Conservation (phyloP, 2,113 vertebrate species). For the Pleuronectes platessa region DNA sequence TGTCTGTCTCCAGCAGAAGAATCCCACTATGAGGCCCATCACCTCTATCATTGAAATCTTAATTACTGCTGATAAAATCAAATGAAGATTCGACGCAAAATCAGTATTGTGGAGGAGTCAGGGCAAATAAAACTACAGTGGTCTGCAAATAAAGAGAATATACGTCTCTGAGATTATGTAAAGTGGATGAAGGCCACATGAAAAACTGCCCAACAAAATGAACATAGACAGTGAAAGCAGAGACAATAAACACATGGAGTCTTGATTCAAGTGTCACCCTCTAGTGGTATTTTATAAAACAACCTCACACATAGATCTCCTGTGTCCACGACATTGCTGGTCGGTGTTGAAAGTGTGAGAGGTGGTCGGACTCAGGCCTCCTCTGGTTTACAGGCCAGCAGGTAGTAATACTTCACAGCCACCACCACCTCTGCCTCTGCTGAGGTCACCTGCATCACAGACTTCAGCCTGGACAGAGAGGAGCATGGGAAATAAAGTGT, state of each 20-base stretch:
- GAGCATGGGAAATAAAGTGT: neutral
- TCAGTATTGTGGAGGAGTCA: too few species aligned
- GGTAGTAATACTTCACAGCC: constrained; percentile 72
- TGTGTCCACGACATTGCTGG: neutral
- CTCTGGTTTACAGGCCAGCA: constrained; percentile 70
- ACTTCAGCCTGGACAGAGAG: constrained; percentile 68
- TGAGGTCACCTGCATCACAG: constrained; percentile 72
- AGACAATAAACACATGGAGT: neutral
- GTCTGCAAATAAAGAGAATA: too few species aligned
- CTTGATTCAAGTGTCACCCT: constrained; percentile 42
- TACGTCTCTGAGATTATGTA: too few species aligned
- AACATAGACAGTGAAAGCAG: too few species aligned
- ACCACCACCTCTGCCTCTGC: constrained; percentile 70
- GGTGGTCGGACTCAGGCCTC: constrained; percentile 21
- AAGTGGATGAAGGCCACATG: too few species aligned
- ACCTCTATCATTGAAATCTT: too few species aligned
- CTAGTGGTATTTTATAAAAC: constrained; percentile 40
- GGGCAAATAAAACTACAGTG: too few species aligned
- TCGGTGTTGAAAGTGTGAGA: neutral
- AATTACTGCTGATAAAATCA: too few species aligned
- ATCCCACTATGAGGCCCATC: too few species aligned
- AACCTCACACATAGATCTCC: neutral
- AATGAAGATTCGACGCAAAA: too few species aligned
- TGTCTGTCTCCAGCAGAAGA: too few species aligned
- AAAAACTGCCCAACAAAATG: too few species aligned